Percentiles rank a stretch among this genome's conserved stretches.
Evolutionary conservation across 2,797 vertebrate genomes (phyloP).

Genomic region (Pterois miles): DNA sequence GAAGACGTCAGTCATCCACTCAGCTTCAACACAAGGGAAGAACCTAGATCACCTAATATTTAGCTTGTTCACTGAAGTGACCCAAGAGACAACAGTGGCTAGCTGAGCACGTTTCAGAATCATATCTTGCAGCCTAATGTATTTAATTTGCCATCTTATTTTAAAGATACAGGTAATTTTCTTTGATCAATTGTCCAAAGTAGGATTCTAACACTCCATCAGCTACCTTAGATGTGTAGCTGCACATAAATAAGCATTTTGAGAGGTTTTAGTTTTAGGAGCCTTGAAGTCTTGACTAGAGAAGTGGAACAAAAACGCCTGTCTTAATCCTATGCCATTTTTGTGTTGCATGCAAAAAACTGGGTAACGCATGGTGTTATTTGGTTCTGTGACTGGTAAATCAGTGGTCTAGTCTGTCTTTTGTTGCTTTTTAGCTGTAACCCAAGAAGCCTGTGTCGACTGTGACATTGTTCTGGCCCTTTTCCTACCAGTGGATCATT

Average conservation of each 20-base stretch:
- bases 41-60: not conserved
- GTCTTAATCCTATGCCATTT: not conserved
- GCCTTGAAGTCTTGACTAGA: not conserved
- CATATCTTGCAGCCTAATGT: not conserved
- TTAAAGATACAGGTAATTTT: not conserved
- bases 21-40: not conserved
- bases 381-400: not conserved
- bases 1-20: too few species aligned
- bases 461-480: constrained; percentile 21
- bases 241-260: not conserved
- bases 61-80: not conserved
- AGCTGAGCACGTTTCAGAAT: not conserved
- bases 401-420: not conserved
- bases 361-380: not conserved
- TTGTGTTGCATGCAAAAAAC: not conserved
- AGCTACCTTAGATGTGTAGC: not conserved
- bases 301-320: not conserved
- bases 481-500: constrained; percentile 11
- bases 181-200: constrained; percentile 2
- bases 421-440: not conserved
- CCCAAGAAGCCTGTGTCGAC: not conserved
- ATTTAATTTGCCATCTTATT: not conserved
- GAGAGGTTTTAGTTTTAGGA: not conserved
- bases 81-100: not conserved
- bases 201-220: not conserved